A percentile compares a stretch with the other conserved stretches of the same genome.
Evolutionary conservation across 1,140 invertebrate genomes (phyloP).

Genomic region (Drosophila tsacasi): DNA sequence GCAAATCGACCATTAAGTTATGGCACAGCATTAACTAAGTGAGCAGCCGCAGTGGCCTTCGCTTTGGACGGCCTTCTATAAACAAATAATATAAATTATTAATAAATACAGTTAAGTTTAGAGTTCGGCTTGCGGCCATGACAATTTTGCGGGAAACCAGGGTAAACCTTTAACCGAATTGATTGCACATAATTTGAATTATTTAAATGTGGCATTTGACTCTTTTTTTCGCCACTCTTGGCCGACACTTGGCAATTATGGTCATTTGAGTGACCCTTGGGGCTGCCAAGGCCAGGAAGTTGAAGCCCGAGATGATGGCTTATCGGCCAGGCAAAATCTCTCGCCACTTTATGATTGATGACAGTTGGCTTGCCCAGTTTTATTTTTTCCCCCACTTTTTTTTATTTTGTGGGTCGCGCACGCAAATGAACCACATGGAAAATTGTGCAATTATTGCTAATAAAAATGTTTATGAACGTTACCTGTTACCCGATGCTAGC

Average conservation of each 20-base stretch:
- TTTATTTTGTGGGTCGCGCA: slow-evolving; percentile 23
- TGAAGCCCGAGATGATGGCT: slow-evolving; percentile 16
- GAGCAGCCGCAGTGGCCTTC: slow-evolving; percentile 46
- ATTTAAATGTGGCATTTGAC: slow-evolving; percentile 70
- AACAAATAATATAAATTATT: slow-evolving; percentile 56
- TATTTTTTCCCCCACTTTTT: not conserved
- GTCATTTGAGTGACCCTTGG: slow-evolving; percentile 53
- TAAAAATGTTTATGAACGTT: slow-evolving; percentile 76
- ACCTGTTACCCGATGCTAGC: slow-evolving; percentile 62
- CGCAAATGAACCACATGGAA: slow-evolving; percentile 65
- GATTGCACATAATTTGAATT: slow-evolving; percentile 70
- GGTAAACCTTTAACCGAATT: slow-evolving; percentile 48
- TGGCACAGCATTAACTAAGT: slow-evolving; percentile 48
- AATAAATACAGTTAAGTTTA: slow-evolving; percentile 45
- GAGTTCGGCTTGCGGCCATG: slow-evolving; percentile 40
- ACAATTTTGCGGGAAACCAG: slow-evolving; percentile 42
- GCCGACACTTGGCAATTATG: slow-evolving; percentile 51
- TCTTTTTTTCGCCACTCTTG: slow-evolving; percentile 26
- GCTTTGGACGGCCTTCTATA: slow-evolving; percentile 40
- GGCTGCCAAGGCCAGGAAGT: slow-evolving; percentile 62
- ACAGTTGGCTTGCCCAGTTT: slow-evolving; percentile 36
- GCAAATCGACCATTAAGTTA: slow-evolving; percentile 44
- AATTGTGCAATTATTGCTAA: slow-evolving; percentile 76
- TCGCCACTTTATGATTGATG: slow-evolving; percentile 46
- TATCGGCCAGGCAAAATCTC: slow-evolving; percentile 19